These are phyloP conservation scores for Podotricha telesiphe DNA, from an alignment of 2,888 invertebrate species.

Conservation along the genomic window DNA sequence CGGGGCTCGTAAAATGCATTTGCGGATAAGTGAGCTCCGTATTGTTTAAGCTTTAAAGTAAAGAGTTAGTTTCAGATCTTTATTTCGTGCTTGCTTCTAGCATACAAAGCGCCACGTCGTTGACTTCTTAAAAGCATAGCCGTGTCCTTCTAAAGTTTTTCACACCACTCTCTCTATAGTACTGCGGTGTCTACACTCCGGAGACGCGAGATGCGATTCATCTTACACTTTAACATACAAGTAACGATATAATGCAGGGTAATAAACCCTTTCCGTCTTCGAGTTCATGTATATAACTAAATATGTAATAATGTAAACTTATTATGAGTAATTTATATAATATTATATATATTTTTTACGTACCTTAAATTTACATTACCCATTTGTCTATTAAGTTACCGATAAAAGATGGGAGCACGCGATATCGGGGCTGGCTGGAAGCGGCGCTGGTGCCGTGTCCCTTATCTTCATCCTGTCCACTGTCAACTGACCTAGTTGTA, in stretches of 20 bases:
- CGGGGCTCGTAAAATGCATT: constrained; percentile 39
- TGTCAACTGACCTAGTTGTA: constrained; percentile 18
- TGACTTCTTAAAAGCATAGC: constrained; percentile 68
- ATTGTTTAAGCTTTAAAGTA: constrained; percentile 52
- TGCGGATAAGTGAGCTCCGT: constrained; percentile 31
- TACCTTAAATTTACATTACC: constrained; percentile 7
- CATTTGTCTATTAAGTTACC: constrained; percentile 6
- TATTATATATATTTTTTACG: not conserved
- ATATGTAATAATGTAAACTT: constrained; percentile 3
- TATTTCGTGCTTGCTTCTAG: constrained; percentile 45
- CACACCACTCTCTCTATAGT: constrained; percentile 42
- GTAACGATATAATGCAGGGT: constrained; percentile 11
- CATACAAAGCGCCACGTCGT: constrained; percentile 44
- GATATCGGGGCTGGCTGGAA: constrained; percentile 20
- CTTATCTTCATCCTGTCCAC: constrained; percentile 29
- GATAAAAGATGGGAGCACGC: constrained; percentile 13
- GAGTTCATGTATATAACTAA: not conserved
- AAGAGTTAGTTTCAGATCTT: constrained; percentile 50
- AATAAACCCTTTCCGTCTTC: constrained; percentile 12
- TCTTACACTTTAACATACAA: constrained; percentile 29
- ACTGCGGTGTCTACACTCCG: constrained; percentile 38
- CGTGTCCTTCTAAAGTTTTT: constrained; percentile 68
- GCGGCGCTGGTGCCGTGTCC: constrained; percentile 27
- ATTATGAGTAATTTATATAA: not conserved
- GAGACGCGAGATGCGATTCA: constrained; percentile 25